Evolutionary conservation across 2,888 invertebrate species (phyloP), one percentile per base, ranked within the genome.

Genomic region (Phyllotreta striolata): DNA sequence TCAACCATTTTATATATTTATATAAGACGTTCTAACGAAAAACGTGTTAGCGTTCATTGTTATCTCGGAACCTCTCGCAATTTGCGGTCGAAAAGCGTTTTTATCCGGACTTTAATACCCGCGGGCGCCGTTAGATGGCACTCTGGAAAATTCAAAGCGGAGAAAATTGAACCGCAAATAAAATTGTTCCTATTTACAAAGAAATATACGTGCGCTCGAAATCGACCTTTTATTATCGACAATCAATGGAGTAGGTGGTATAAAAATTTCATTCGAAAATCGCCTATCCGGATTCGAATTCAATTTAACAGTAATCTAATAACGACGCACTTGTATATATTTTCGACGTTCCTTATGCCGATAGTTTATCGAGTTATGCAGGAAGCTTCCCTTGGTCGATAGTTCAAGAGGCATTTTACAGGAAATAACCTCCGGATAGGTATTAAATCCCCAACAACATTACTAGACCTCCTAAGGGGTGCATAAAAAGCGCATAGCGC

Each of bases 161-260:
- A 12, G 57, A 52, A 64, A 64, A 64, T 64, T 54, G 64, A 57
- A 62, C 64, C 57, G 65, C 65, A 65, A 65, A 62, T 62, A 56
- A 65, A 55, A 62, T 62, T 56, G 55, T 57, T 46, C 47, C 55
- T 40, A 41, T 57, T 52, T 59, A 56, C 44, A 44, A 55, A 60
- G 46, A 55, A 40, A 62, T 49, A 62, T 58, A 58, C 49, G 49
- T 49, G 58, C 41, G 39, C 37, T 57, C 24, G 24, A 51, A 58
- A 46, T 58, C 58, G 51, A 58, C 34, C 49, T 58, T 58, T 58
- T 47, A 58, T 24, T 24, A 24, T 24, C 24, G 24, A 24, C 2
- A 24, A 24, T 24, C 24, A 49, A 41, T 58, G 12, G 57, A 58
- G 49, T 58, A 58, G 57, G 39, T 58, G 41, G 41, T 9, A 41